Evolutionary conservation across 2,797 vertebrate species (phyloP).

Genomic region (Pygocentrus nattereri): DNA sequence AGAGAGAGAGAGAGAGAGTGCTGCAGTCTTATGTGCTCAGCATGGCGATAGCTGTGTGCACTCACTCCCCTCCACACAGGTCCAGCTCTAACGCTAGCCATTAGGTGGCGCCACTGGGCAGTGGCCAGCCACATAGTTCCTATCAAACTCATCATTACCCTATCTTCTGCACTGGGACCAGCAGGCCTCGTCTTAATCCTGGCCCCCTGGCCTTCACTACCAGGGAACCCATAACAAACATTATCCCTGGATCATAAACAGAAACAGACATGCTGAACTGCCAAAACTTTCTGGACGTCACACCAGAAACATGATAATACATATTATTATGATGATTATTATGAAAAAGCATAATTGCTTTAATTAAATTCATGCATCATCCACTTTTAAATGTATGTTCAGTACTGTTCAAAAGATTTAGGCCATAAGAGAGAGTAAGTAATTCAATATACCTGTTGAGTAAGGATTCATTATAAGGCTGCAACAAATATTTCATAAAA

Average conservation of each 20-base stretch:
- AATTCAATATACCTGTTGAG: too few species aligned
- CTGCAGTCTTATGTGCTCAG: conserved; percentile 79
- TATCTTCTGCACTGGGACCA: background rate
- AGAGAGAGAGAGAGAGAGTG: conserved; percentile 42
- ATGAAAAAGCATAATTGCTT: too few species aligned
- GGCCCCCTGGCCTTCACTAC: background rate
- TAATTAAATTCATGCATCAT: too few species aligned
- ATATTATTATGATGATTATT: too few species aligned
- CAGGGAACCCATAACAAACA: background rate
- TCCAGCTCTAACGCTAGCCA: conserved; percentile 47
- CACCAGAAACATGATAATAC: background rate
- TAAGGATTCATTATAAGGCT: too few species aligned
- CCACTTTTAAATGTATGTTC: too few species aligned
- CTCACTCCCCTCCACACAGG: conserved; percentile 35
- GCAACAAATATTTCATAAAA: too few species aligned
- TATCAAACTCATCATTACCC: background rate
- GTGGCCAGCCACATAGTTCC: conserved; percentile 16
- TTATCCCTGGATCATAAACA: background rate
- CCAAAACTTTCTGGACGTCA: background rate
- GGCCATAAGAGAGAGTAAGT: too few species aligned
- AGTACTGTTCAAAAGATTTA: too few species aligned
- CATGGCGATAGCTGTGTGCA: conserved; percentile 69
- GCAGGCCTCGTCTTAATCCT: background rate
- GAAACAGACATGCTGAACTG: background rate
- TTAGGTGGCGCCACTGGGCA: conserved; percentile 62